Evolutionary conservation across 2,797 vertebrate species (phyloP), one percentile per base, ranked within the genome.

Genomic region (Phoxinus dragarum): DNA sequence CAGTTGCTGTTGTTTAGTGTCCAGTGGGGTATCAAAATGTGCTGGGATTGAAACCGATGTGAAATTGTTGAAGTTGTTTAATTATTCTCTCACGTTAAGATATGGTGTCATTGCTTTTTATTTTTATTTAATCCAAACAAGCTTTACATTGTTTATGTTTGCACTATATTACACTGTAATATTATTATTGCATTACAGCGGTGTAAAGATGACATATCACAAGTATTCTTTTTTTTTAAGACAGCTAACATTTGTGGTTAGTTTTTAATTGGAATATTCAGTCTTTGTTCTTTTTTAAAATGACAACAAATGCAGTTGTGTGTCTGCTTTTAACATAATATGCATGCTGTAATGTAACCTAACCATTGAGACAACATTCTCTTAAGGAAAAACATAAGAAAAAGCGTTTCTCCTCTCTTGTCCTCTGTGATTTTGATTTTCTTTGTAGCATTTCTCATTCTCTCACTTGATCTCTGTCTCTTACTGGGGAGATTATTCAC

Each of bases 401-500:
- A 23, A 47, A 38, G 23, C 6, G 0, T 23, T 14, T 34, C 11
- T 56, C 3, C 5, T 34, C 16, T 56, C 4, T 44, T 73, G 8
- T 59, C n/a, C 27, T 11, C 67, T 67, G 36, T 78, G 0, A 73
- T 64, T 82, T 44, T 47, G 81, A 80, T 38, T 47, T 49, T 80
- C 49, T 84, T 75, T 44, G 42, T 31, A 27, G 6, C 16, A 2
- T 81, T 83, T 76, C 40, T 83, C 49, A 77, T 71, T 78, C 54
- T 69, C 71, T 23, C 31, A 6, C 19, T 72, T 69, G 27, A 73
- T 64, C 36, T 59, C 54, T 10, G 38, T 44, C 69, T 81, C 44
- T 56, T 69, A 71, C 75, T 75, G 38, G 27, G 47, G 90, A 94
- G 94, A 95, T 95, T 94, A 94, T 90, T 86, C 77, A 86, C 87